Base-by-base conservation (phyloP, 2,888 invertebrate genomes). In the Tetragonula carbonaria region DNA sequence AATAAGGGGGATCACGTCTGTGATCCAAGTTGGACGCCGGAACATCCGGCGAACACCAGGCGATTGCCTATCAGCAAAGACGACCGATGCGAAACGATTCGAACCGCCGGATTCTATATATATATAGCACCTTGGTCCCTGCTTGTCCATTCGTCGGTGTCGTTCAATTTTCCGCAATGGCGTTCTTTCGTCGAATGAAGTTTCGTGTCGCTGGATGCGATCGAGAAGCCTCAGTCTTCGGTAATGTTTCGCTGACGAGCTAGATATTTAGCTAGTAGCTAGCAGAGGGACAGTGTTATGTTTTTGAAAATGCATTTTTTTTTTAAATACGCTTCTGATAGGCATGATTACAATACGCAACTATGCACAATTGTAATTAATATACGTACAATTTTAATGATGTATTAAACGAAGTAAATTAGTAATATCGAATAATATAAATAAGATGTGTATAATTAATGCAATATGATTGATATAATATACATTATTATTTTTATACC, bases 141-240 rank as follows among this genome's bases (percentile, higher is more conserved):
- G 86, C 80, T 80, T 86, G 78, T 80, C 82, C 65, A 65, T 65
- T 28, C 86, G 84, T 88, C 87, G 88, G 75, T 87, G 78, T 86
- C 87, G 90, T 90, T 90, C 92, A 91, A 92, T 92, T 92, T 92
- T 87, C 89, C 87, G 88, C 91, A 90, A 92, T 91, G 86, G 89
- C 8, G 78, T 89, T 85, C 86, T 78, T 88, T 63, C 38, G 63
- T 33, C 78, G 57, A 63, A 72, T 45, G 63, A 76, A 28, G 70
- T 51, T 73, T 70, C 66, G 21, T 33, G 33, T 3, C 5, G 55
- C 21, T 18, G 38, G 16, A 53, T 23, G 57, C 79, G 53, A 21
- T 55, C 53, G 21, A 14, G 59, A 45, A 72, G 38, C 59, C 68
- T 67, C 53, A 16, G 50, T 38, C 21, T 50, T n/a, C 59, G 8